Conservation (phyloP, 2,113 vertebrate species). For the Centrocercus urophasianus region DNA sequence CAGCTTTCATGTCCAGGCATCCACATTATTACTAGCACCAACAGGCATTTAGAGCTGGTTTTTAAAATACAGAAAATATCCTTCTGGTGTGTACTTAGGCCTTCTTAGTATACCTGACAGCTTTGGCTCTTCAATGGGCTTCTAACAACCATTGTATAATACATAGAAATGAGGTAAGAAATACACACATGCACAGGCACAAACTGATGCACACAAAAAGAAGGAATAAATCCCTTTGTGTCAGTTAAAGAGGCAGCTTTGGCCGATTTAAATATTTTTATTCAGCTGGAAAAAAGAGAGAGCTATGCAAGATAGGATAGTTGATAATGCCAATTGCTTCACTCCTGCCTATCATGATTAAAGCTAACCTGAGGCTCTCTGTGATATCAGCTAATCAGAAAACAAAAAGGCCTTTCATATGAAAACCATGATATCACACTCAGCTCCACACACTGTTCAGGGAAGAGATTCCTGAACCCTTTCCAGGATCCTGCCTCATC, state of each 20-base stretch:
- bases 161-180: not conserved
- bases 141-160: not conserved
- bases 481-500: not conserved
- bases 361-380: not conserved
- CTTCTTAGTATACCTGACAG: not conserved
- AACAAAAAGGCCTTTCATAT: not conserved
- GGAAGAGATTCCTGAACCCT: not conserved
- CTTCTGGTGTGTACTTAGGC: not conserved
- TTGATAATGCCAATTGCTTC: not conserved
- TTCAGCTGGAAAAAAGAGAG: not conserved
- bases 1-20: not conserved
- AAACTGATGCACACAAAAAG: too few species aligned
- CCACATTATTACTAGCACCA: not conserved
- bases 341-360: not conserved
- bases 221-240: not conserved
- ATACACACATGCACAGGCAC: not conserved
- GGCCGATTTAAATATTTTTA: not conserved
- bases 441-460: not conserved
- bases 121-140: not conserved
- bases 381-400: slow-evolving; percentile 11
- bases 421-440: not conserved
- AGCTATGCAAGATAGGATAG: not conserved
- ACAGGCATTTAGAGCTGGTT: not conserved
- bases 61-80: not conserved
- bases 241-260: not conserved